These are phyloP conservation scores for Syrista parreyssii DNA, from an alignment of 2,888 invertebrate genomes.

Conservation along the genomic window DNA sequence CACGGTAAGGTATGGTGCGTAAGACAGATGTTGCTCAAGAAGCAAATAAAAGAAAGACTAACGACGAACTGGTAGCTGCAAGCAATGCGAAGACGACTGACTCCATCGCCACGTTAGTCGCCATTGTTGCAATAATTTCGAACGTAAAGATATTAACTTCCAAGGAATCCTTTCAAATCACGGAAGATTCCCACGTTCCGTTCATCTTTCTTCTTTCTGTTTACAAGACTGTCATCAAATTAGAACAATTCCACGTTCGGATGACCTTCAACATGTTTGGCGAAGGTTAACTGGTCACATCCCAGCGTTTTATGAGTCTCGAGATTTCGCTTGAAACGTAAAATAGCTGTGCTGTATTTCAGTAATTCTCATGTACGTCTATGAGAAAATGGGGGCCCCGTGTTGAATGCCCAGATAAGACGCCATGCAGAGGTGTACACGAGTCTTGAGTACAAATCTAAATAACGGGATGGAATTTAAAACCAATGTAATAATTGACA, in stretches of 20 bases:
- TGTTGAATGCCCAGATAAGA: not conserved
- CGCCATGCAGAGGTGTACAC: not conserved
- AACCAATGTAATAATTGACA: not conserved
- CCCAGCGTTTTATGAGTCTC: not conserved
- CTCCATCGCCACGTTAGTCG: not conserved
- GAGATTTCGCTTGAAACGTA: not conserved
- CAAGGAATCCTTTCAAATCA: not conserved
- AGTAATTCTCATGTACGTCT: no score
- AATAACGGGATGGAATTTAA: not conserved
- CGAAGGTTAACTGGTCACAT: not conserved
- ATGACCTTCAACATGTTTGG: not conserved
- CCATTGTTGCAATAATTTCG: not conserved
- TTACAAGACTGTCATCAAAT: not conserved
- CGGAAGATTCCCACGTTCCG: not conserved
- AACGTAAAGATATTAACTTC: not conserved
- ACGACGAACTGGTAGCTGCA: slow-evolving; percentile 30
- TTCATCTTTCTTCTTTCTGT: not conserved
- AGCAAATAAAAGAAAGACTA: slow-evolving; percentile 35
- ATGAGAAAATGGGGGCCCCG: no score
- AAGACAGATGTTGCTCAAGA: slow-evolving; percentile 49
- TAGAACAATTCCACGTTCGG: not conserved
- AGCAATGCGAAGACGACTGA: slow-evolving; percentile 18
- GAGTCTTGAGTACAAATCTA: not conserved
- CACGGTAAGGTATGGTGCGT: slow-evolving; percentile 36
- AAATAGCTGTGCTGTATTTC: not conserved